Base-by-base conservation (phyloP, 2,113 vertebrate species). In the Pomatorhinus ruficollis region DNA sequence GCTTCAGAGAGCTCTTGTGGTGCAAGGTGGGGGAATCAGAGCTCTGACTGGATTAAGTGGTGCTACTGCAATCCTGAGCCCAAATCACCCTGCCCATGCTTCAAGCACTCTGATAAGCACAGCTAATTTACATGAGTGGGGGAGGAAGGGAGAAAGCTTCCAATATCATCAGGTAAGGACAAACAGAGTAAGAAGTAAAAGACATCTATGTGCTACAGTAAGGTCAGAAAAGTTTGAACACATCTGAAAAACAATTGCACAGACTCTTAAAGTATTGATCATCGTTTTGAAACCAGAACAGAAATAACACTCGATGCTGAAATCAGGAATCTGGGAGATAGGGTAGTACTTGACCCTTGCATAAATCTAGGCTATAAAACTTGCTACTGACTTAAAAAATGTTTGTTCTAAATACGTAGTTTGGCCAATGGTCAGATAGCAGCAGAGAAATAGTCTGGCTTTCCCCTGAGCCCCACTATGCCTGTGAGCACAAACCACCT, bases 161-260 rank as follows among this genome's bases (percentile, higher is more conserved):
- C 53, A 40, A 7, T 37, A 28, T 33, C 11, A 13, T 44, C 28
- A 42, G 30, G 15, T 49, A 52, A 56, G 20, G 30, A 64, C 0
- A 0, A 56, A 42, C 17, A 39, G 37, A 74, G 8, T 39, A 65
- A 66, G 68, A 87, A 80, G 42, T 16, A 65, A 64, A 87, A 85
- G 42, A 37, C 20, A 24, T 9, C 7, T 23, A 1, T 49, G 28
- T 0, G 0, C 31, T 54, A 37, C 39, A 50, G 35, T 74, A 66
- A 50, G 23, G 28, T 37, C 30, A 65, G 74, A 83, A 80, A 77
- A 63, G 40, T 80, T 70, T 35, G 49, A 59, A 56, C 7, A 16
- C 12, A 49, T 30, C 18, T 70, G 35, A 59, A 74, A 69, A 66
- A 42, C 21, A 59, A 63, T 16, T 28, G 9, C 63, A 35, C 5